Evolutionary conservation across 1,140 invertebrate species (phyloP).

Genomic region (Neodiprion pinetum): DNA sequence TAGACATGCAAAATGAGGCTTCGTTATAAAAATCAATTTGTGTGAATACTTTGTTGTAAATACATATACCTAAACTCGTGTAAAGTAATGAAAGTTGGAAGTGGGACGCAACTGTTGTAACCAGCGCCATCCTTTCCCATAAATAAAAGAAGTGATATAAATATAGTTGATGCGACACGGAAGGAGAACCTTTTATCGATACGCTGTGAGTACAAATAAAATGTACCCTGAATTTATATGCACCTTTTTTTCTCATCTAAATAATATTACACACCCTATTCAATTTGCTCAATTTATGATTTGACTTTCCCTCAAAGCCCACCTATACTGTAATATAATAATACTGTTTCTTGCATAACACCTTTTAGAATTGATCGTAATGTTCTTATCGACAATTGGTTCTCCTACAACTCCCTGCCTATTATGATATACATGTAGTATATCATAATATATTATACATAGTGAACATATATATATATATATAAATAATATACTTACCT

Average conservation of each 20-base stretch:
- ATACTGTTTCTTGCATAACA: no score
- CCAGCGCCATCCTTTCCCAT: slow-evolving; percentile 49
- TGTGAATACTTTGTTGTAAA: slow-evolving; percentile 49
- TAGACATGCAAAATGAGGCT: no score
- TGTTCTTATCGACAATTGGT: neutral
- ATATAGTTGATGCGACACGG: slow-evolving; percentile 3
- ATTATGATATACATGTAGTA: slow-evolving; percentile 24
- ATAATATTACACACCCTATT: no score
- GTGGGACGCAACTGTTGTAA: slow-evolving; percentile 57
- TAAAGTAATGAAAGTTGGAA: slow-evolving; percentile 45
- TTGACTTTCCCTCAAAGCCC: no score
- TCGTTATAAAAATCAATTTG: slow-evolving; percentile 35
- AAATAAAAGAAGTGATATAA: slow-evolving; percentile 30
- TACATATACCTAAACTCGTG: slow-evolving; percentile 46
- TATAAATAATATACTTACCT: slow-evolving; percentile 13
- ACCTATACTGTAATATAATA: no score
- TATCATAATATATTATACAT: slow-evolving; percentile 18
- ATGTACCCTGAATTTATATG: no score
- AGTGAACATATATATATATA: neutral
- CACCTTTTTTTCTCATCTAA: no score
- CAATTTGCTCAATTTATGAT: no score
- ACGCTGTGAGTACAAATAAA: no score
- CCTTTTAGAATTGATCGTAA: no score
- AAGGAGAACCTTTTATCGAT: slow-evolving; percentile 18
- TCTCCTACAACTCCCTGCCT: slow-evolving; percentile 28